Evolutionary conservation across 2,113 vertebrate genomes (phyloP), one percentile per base, ranked within the genome.

Genomic region (Muntiacus reevesi): DNA sequence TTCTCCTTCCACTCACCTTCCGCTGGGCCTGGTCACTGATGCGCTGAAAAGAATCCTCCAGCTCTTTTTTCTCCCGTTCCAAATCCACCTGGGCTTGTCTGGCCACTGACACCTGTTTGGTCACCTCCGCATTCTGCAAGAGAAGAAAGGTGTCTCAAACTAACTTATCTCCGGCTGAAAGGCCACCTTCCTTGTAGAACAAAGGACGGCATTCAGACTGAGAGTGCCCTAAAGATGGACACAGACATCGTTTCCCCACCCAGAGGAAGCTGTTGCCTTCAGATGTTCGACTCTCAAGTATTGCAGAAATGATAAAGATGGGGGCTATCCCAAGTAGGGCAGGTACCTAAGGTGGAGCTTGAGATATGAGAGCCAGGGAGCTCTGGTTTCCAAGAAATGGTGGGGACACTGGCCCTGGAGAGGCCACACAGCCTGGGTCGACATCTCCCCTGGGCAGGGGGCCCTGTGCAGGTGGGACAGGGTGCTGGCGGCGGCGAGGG

Each of bases 81-180:
- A 99, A 98, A 17, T 99, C 99, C 2, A 99, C 99, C 94, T 99
- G 99, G 0, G 99, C 99, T 23, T 99, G 99, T 52, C 99, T 99
- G 33, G 99, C 99, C 91, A 98, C 97, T 0, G 99, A 99, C 98
- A 99, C 99, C 98, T 99, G 99, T 81, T 99, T 99, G 86, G 99
- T 99, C 97, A 99, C 99, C 98, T 99, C 99, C 0, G 99, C 99
- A 0, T 99, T 99, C 99, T 99, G 95, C 36, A 94, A 96, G 52
- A 0, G 3, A 59, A 91, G 0, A 0, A 47, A 7, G 54, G 30
- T 11, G 25, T 64, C 60, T 55, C 30, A 19, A 78, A 52, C 17
- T 1, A 28, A 9, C 23, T 40, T n/a, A 28, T 30, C 89, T 71
- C 30, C 30, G 10, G 28, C 74, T 84, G 52, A 50, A 2, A 33